These are phyloP conservation scores for Andrena praecox DNA, from an alignment of 2,888 invertebrate species.

Conservation along the genomic window DNA sequence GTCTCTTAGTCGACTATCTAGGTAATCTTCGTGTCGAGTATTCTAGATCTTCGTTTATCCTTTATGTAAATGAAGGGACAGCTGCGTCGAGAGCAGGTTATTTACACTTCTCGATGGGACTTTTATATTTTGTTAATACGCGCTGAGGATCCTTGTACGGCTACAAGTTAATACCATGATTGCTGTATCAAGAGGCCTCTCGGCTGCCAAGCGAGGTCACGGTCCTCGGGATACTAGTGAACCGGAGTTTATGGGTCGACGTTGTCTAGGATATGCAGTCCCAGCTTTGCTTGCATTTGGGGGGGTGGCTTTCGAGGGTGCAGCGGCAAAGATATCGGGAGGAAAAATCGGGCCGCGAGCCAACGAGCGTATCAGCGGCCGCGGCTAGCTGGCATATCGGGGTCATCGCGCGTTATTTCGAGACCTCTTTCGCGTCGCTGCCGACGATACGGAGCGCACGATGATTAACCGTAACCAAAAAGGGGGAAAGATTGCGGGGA, in stretches of 20 bases:
- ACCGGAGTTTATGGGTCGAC: background rate
- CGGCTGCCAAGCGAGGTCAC: no score
- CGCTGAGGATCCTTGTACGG: no score
- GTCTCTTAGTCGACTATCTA: no score
- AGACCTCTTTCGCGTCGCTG: slow-evolving; percentile 60
- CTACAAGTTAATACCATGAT: no score
- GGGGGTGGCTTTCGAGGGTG: slow-evolving; percentile 44
- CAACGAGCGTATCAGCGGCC: slow-evolving; percentile 58
- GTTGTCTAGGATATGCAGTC: slow-evolving; percentile 1
- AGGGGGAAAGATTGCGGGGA: background rate
- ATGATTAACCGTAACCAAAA: slow-evolving; percentile 45
- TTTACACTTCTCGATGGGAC: no score
- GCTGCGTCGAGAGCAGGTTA: no score
- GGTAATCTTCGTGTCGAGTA: no score
- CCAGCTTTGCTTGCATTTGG: background rate
- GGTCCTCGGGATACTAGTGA: background rate
- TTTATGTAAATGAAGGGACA: no score
- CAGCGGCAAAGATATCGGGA: slow-evolving; percentile 62
- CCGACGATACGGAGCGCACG: slow-evolving; percentile 26
- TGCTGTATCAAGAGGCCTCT: no score
- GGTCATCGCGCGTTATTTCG: slow-evolving; percentile 72
- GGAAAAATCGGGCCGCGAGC: slow-evolving; percentile 69
- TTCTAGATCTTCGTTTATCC: no score
- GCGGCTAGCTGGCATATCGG: slow-evolving; percentile 57
- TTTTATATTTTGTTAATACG: no score